Conservation (phyloP, 2,797 vertebrate species). For the Tokudaia muenninki region DNA sequence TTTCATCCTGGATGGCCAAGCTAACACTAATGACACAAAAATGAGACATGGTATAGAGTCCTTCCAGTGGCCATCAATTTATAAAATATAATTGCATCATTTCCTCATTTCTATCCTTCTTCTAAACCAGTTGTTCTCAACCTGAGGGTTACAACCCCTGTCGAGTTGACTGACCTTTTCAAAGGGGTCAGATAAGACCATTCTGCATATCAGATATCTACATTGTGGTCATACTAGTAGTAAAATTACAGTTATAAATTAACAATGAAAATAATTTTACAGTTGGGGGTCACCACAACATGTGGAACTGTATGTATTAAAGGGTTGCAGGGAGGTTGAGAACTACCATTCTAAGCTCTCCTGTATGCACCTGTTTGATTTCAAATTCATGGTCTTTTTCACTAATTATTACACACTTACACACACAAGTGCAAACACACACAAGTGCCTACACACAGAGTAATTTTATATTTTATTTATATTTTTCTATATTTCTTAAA, state of each 20-base stretch:
- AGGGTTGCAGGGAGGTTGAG: neutral
- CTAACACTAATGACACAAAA: neutral
- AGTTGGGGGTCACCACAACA: neutral
- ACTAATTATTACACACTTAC: neutral
- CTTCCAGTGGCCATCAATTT: neutral
- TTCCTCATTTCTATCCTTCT: neutral
- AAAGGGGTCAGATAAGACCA: neutral
- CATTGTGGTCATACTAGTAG: neutral
- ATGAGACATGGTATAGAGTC: neutral
- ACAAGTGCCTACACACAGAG: neutral
- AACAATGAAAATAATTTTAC: neutral
- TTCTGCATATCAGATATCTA: neutral
- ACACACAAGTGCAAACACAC: neutral
- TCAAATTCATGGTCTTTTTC: neutral
- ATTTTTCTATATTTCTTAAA: neutral
- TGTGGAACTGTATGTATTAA: neutral
- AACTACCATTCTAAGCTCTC: neutral
- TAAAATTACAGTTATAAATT: neutral
- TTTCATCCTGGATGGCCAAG: neutral
- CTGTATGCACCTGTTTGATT: neutral
- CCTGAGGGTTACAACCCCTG: neutral
- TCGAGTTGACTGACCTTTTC: neutral
- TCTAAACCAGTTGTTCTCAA: neutral
- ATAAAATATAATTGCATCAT: neutral
- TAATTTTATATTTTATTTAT: neutral